Evolutionary conservation across 2,888 invertebrate genomes (phyloP), one percentile per base, ranked within the genome.

Genomic region (Tetragnatha montana): DNA sequence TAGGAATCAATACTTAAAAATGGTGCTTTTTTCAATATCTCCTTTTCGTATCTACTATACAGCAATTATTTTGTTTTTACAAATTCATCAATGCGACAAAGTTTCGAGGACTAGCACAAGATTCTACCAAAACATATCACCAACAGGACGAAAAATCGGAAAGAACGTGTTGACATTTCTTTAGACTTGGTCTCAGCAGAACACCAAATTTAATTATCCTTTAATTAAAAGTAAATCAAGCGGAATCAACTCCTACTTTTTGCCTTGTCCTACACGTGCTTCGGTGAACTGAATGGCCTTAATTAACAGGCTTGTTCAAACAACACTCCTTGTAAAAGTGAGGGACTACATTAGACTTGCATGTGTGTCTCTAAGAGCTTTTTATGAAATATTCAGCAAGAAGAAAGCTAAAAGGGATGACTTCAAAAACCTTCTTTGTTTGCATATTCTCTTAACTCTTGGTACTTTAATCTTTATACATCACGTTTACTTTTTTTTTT

Each of bases 161-260:
- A 60, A 17, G 60, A 17, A 60, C 60, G 10, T 60, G 12, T 60
- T 60, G 60, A 60, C 60, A 60, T 17, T 60, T 60, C 60, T 60
- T 60, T 17, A 10, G 12, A 17, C 10, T 60, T 17, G 12, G 12
- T 8, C 12, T 74, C 12, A 74, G 21, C 21, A 78, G 19, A 17
- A 71, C 17, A 73, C 21, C 22, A 50, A 73, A 81, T 81, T 81
- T 81, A 81, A 81, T 81, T 81, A 81, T 81, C 51, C 50, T 81
- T 81, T 81, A 81, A 81, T 81, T 81, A 81, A 81, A 81, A 81
- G 47, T 50, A 81, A 81, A 81, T 81, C 71, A 22, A 73, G 81
- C 51, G 73, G 81, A 81, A 71, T n/a, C 3, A 35, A 17, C 19
- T 10, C 19, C 19, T 2, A 14, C 7, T 3, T 7, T 10, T 69